A percentile compares a stretch with the other conserved stretches of the same genome.
Conservation (phyloP, 2,888 invertebrate species). For the Sphaerophoria rueppellii region DNA sequence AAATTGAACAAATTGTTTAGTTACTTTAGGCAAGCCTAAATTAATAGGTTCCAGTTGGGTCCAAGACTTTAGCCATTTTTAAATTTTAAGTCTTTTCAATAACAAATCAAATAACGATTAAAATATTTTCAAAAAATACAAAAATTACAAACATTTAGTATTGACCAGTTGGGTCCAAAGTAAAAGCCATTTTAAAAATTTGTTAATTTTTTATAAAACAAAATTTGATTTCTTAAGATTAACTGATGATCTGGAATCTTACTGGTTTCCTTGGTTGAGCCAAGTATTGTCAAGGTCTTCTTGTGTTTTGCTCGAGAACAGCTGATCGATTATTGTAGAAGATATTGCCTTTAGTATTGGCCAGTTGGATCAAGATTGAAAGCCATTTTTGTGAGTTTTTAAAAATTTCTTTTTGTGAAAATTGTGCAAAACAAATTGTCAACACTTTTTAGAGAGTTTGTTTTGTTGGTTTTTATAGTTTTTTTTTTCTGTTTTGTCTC, state of each 20-base stretch:
- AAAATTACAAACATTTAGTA: conserved; percentile 74
- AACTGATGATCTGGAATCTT: background rate
- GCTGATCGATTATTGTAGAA: conserved; percentile 13
- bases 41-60: conserved; percentile 81
- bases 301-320: background rate
- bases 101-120: background rate
- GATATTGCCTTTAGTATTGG: conserved; percentile 77
- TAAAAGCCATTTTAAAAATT: conserved; percentile 77
- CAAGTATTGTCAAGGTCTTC: background rate
- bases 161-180: conserved; percentile 82
- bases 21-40: conserved; percentile 11
- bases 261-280: background rate
- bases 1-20: no score
- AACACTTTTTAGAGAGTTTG: conserved; percentile 12
- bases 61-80: conserved; percentile 79
- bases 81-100: conserved; percentile 6
- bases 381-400: conserved; percentile 76
- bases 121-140: conserved; percentile 5
- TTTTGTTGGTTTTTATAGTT: conserved; percentile 9
- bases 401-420: background rate
- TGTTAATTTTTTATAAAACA: background rate
- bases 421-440: conserved; percentile 17
- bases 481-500: conserved; percentile 6
- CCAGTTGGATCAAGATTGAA: conserved; percentile 81
- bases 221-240: background rate